Conservation (phyloP, 2,888 invertebrate genomes). For the Rhorus exstirpatorius region DNA sequence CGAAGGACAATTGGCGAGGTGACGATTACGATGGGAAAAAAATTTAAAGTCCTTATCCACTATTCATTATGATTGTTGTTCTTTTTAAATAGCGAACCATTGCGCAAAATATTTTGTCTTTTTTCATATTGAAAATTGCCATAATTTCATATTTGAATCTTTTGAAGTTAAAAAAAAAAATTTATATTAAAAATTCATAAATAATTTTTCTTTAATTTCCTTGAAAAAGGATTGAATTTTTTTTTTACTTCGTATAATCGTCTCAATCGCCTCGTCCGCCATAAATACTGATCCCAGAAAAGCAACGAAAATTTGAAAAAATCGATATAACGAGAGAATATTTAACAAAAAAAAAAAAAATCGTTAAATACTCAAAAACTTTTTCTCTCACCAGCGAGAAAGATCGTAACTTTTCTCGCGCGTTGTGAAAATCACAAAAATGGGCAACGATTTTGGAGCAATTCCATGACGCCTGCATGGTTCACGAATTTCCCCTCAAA, state of each 20-base stretch:
- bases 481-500: constrained; percentile 23
- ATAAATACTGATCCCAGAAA: constrained; percentile 35
- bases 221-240: not conserved
- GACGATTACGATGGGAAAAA: constrained; percentile 40
- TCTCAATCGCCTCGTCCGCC: constrained; percentile 45
- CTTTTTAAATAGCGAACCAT: too few relatives aligned
- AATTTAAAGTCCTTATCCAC: not conserved
- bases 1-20: constrained; percentile 59
- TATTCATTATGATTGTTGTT: constrained; percentile 1
- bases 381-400: constrained; percentile 36
- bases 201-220: not conserved
- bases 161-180: too few relatives aligned
- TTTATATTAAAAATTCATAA: not conserved
- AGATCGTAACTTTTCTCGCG: constrained; percentile 38
- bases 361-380: constrained; percentile 22
- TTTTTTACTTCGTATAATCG: constrained; percentile 27
- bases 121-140: too few relatives aligned
- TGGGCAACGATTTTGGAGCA: constrained; percentile 40
- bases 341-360: not conserved
- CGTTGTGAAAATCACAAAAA: constrained; percentile 22
- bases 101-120: not conserved
- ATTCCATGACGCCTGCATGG: constrained; percentile 63
- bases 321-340: too few relatives aligned
- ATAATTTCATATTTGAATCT: too few relatives aligned
- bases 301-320: constrained; percentile 67